A percentile compares a stretch with the other conserved stretches of the same genome.
phyloP scores from a whole-genome alignment of 2,113 vertebrate species.

The Orientallactaga bullata region DNA sequence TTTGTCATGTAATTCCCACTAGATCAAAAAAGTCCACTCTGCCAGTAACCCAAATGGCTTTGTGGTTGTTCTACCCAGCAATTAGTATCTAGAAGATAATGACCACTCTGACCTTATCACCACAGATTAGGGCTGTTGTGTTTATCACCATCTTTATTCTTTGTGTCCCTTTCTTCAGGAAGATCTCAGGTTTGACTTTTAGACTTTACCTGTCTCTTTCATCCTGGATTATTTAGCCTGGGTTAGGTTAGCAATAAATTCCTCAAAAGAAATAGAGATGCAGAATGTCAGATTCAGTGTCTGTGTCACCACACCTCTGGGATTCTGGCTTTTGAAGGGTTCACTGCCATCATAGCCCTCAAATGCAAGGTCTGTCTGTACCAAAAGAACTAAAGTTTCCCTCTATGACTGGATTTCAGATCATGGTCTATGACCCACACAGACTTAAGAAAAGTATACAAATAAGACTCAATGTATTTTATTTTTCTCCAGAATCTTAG shows the following conservation, averaged over 20 bases:
- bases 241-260: constrained; percentile 12
- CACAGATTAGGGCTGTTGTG: background rate
- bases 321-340: background rate
- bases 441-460: background rate
- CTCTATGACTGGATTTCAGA: background rate
- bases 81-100: constrained; percentile 7
- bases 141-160: background rate
- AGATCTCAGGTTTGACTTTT: constrained; percentile 15
- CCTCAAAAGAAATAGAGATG: background rate
- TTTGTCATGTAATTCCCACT: background rate
- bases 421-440: background rate
- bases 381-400: background rate
- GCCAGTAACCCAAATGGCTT: background rate
- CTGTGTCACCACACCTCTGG: background rate
- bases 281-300: background rate
- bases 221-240: background rate
- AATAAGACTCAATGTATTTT: background rate
- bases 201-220: constrained; percentile 9
- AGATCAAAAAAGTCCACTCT: background rate
- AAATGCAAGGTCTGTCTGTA: background rate
- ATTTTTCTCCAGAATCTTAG: background rate
- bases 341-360: background rate
- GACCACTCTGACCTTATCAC: background rate
- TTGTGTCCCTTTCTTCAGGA: constrained; percentile 6
- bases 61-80: background rate